Evolutionary conservation across 2,888 invertebrate species (phyloP).

Genomic region (Lacanobia wlatinum): DNA sequence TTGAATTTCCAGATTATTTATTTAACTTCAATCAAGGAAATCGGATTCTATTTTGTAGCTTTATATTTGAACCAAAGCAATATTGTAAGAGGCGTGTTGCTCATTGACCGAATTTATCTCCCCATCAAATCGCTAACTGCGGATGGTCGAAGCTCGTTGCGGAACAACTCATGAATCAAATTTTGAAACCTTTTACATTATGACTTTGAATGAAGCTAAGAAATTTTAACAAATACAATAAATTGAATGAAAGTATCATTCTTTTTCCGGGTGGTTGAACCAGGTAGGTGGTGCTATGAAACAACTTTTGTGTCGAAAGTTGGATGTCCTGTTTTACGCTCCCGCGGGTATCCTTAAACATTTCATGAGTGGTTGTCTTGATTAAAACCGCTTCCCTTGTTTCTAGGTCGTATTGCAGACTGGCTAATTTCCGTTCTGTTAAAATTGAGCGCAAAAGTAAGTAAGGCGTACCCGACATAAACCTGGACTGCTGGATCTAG

Average conservation of each 20-base stretch:
- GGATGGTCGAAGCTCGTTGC: constrained; percentile 32
- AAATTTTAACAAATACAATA: constrained; percentile 9
- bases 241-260: constrained; percentile 13
- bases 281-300: constrained; percentile 19
- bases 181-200: constrained; percentile 21
- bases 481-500: neutral
- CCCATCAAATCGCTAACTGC: constrained; percentile 51
- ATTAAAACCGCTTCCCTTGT: constrained; percentile 43
- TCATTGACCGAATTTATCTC: constrained; percentile 81
- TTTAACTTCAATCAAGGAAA: neutral
- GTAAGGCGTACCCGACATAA: constrained; percentile 4
- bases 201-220: constrained; percentile 3
- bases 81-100: constrained; percentile 71
- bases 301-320: constrained; percentile 41
- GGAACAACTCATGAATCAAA: constrained; percentile 44
- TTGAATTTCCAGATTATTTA: neutral
- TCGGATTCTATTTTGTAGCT: constrained; percentile 54
- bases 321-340: constrained; percentile 35
- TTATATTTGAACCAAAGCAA: constrained; percentile 72
- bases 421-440: constrained; percentile 35
- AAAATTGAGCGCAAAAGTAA: neutral
- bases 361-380: constrained; percentile 34
- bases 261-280: constrained; percentile 12
- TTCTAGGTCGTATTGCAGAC: constrained; percentile 26
- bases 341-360: constrained; percentile 36